phyloP scores from a whole-genome alignment of 2,113 vertebrate species.

The Bothrops jararaca region DNA sequence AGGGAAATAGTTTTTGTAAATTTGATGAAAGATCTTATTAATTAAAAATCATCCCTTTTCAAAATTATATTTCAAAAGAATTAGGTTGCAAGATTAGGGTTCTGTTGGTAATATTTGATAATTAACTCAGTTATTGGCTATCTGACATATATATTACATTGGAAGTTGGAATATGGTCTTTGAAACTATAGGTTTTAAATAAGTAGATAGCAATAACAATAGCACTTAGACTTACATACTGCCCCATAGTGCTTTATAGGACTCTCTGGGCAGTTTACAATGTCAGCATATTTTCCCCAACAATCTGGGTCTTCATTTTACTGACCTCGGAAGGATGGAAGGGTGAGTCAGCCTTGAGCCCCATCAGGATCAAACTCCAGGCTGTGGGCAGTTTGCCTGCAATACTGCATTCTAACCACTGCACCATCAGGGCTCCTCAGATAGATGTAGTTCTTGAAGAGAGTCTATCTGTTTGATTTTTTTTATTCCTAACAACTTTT shows the following conservation, averaged over 20 bases:
- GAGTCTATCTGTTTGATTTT: neutral
- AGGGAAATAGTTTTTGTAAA: constrained; percentile 30
- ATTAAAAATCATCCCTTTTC: constrained; percentile 36
- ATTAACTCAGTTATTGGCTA: constrained; percentile 19
- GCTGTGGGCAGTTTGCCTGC: neutral
- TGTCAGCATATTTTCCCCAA: neutral
- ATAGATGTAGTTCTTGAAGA: neutral
- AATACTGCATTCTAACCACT: neutral
- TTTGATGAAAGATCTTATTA: constrained; percentile 75
- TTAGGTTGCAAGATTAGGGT: constrained; percentile 23
- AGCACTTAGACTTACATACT: neutral
- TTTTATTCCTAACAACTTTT: neutral
- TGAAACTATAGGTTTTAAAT: neutral
- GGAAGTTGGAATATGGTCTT: neutral
- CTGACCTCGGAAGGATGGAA: neutral
- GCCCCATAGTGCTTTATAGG: neutral
- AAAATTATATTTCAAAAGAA: rapidly evolving
- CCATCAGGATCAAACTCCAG: neutral
- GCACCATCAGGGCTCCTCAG: neutral
- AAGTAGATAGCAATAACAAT: neutral
- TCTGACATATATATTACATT: neutral
- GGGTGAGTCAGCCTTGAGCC: neutral
- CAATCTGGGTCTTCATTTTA: neutral
- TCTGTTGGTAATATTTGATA: constrained; percentile 11
- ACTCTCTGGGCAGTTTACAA: neutral